Evolutionary conservation across 2,113 vertebrate species (phyloP).

Genomic region (Hyperopisus bebe): DNA sequence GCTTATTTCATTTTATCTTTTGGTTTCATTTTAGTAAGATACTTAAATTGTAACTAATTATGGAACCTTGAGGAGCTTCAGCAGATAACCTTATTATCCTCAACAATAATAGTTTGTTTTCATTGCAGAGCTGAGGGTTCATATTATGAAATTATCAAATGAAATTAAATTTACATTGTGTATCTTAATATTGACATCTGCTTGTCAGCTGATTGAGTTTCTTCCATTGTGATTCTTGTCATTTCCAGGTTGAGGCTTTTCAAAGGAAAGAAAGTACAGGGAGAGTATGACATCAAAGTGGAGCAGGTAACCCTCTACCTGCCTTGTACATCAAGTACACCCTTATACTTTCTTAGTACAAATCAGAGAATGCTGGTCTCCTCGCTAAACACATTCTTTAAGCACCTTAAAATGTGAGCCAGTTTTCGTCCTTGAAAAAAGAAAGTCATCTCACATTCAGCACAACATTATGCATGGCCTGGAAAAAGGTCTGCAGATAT

Average conservation of each 20-base stretch:
- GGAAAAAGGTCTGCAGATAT: not conserved
- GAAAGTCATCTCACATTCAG: not conserved
- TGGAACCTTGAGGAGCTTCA: not conserved
- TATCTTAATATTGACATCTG: not conserved
- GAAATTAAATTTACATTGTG: not conserved
- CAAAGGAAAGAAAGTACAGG: constrained; percentile 82
- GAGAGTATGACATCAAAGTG: constrained; percentile 89
- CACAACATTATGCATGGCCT: not conserved
- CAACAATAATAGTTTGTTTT: not conserved
- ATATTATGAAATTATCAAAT: not conserved
- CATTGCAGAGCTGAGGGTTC: not conserved
- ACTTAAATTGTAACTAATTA: not conserved
- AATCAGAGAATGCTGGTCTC: not conserved
- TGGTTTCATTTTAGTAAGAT: not conserved
- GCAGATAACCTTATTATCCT: not conserved
- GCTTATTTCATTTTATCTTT: not conserved
- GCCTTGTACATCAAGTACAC: too few relatives aligned
- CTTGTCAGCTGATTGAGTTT: not conserved
- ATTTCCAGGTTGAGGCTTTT: constrained; percentile 82
- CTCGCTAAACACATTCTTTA: not conserved
- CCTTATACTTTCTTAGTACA: not conserved
- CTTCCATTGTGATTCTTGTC: not conserved
- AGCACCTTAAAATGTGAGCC: not conserved
- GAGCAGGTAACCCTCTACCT: constrained; percentile 75
- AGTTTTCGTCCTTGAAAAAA: not conserved